Conservation (phyloP, 2,113 vertebrate species). For the Struthidea cinerea region DNA sequence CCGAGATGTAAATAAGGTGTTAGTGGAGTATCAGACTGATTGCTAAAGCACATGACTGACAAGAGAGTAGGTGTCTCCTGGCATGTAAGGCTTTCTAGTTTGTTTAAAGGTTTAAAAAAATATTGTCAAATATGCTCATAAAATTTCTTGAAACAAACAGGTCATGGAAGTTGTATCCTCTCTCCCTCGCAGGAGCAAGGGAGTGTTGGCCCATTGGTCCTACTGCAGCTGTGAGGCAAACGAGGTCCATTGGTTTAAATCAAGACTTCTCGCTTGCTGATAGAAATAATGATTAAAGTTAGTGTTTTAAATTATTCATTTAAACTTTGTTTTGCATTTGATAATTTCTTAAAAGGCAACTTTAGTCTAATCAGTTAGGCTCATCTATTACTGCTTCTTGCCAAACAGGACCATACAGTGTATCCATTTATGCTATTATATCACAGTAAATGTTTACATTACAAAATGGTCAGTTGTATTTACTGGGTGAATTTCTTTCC, state of each 20-base stretch:
- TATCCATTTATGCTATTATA: background rate
- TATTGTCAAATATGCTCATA: background rate
- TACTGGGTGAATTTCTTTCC: background rate
- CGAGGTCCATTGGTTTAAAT: background rate
- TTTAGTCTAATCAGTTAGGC: background rate
- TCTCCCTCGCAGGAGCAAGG: background rate
- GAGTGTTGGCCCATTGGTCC: background rate
- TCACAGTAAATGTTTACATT: background rate
- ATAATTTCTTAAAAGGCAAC: background rate
- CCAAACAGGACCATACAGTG: background rate
- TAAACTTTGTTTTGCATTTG: background rate
- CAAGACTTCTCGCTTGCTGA: background rate
- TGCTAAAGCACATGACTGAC: conserved; percentile 12
- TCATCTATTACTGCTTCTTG: background rate
- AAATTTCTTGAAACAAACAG: background rate
- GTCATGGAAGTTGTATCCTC: background rate
- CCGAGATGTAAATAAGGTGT: background rate
- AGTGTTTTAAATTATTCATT: background rate
- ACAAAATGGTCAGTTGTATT: background rate
- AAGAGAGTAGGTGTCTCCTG: conserved; percentile 2
- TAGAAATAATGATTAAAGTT: background rate
- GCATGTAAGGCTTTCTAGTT: background rate
- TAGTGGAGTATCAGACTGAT: background rate
- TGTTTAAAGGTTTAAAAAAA: background rate
- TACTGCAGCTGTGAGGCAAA: background rate